These are phyloP conservation scores for Drosophila orosa DNA, from an alignment of 1,140 invertebrate species.

Conservation along the genomic window DNA sequence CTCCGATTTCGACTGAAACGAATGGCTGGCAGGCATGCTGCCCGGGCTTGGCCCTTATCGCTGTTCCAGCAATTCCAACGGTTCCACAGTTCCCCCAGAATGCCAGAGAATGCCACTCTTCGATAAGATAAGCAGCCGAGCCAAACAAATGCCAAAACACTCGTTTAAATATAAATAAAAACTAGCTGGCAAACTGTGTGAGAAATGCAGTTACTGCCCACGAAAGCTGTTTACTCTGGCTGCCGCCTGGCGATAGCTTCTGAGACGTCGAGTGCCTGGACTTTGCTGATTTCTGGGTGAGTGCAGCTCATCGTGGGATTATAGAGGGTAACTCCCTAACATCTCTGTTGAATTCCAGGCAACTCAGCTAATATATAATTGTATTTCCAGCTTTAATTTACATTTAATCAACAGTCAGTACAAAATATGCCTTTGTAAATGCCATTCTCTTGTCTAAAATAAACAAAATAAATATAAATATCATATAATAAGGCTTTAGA, in stretches of 20 bases:
- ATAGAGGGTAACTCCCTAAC: too few species aligned
- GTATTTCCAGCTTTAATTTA: too few species aligned
- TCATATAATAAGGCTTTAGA: too few species aligned
- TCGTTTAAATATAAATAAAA: constrained; percentile 24
- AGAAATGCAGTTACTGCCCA: constrained; percentile 9
- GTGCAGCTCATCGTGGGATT: too few species aligned
- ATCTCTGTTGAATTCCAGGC: too few species aligned
- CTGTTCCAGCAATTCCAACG: constrained; percentile 17
- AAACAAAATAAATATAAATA: too few species aligned
- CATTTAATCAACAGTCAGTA: too few species aligned
- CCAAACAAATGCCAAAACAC: constrained; percentile 30
- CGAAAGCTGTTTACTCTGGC: constrained; percentile 13
- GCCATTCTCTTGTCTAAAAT: too few species aligned
- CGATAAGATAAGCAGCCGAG: constrained; percentile 55
- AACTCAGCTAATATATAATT: too few species aligned
- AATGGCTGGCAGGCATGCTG: constrained; percentile 41
- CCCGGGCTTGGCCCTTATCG: constrained; percentile 36
- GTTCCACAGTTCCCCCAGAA: constrained; percentile 24
- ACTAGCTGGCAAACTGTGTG: constrained; percentile 11
- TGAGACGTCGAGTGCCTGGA: constrained; percentile 3
- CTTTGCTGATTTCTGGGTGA: constrained; percentile 31
- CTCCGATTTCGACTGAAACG: constrained; percentile 53
- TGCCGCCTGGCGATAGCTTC: constrained; percentile 7
- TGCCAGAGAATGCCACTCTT: constrained; percentile 11
- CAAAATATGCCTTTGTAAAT: too few species aligned